Conservation (phyloP, 1,140 invertebrate species). For the Drosophila punjabiensis region DNA sequence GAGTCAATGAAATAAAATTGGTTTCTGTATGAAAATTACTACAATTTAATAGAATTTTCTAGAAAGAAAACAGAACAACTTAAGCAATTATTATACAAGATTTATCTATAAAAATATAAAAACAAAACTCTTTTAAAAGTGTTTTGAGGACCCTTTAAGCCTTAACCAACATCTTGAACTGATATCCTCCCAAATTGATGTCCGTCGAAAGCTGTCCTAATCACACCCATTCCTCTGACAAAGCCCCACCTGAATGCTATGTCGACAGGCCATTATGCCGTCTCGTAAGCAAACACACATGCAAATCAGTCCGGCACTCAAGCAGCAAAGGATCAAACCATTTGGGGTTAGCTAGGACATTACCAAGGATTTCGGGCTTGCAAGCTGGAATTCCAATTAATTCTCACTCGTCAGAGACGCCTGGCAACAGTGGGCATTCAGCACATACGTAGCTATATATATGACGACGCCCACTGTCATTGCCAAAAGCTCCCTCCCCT, state of each 20-base stretch:
- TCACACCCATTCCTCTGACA: neutral
- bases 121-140: neutral
- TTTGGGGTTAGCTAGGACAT: conserved; percentile 6
- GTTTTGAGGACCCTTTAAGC: neutral
- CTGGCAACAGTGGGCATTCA: conserved; percentile 55
- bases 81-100: too few relatives aligned
- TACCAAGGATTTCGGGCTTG: conserved; percentile 28
- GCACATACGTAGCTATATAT: neutral
- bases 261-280: conserved; percentile 19
- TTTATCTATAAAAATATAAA: neutral
- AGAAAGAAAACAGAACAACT: too few relatives aligned
- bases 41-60: neutral
- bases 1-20: conserved; percentile 1
- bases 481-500: neutral
- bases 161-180: neutral
- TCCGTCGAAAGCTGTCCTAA: conserved; percentile 3
- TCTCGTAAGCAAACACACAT: conserved; percentile 24
- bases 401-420: conserved; percentile 49
- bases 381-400: conserved; percentile 70
- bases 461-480: neutral
- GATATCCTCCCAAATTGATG: neutral
- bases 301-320: conserved; percentile 7
- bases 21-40: neutral
- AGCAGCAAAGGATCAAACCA: conserved; percentile 4
- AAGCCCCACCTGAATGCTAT: conserved; percentile 7